Conservation (phyloP, 2,113 vertebrate species). For the Dicentrarchus labrax region DNA sequence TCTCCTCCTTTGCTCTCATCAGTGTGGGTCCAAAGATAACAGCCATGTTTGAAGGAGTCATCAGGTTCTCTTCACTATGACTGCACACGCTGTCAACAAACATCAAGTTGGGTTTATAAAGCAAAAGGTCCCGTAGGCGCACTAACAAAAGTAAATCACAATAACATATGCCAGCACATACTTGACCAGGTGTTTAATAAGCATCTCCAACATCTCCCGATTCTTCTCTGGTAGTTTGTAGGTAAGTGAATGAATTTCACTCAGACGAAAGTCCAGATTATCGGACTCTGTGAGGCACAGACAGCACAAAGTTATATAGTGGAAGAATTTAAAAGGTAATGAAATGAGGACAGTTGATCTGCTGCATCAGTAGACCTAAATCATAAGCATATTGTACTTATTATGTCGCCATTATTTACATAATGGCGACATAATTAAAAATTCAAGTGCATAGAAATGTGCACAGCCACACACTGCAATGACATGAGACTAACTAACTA, state of each 20-base stretch:
- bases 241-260: conserved; percentile 93
- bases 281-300: conserved; percentile 88
- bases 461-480: background rate
- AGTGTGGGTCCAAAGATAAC: conserved; percentile 97
- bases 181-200: conserved; percentile 94
- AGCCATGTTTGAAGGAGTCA: conserved; percentile 97
- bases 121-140: background rate
- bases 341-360: background rate
- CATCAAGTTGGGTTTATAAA: background rate
- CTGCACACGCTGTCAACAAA: conserved; percentile 89
- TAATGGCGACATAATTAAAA: too few species aligned
- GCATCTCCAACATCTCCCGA: conserved; percentile 93
- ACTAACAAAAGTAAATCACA: background rate
- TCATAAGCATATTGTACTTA: too few species aligned
- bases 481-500: background rate
- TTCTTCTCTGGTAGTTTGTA: conserved; percentile 96
- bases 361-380: background rate
- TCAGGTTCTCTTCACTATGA: conserved; percentile 92
- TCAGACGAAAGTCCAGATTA: conserved; percentile 92
- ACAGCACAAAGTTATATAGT: conserved; percentile 9
- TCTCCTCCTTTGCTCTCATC: conserved; percentile 96
- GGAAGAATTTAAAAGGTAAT: background rate
- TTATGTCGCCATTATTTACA: too few species aligned
- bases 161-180: conserved; percentile 75
- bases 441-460: background rate